Conservation (phyloP, 2,113 vertebrate genomes). For the Nothocercus julius region DNA sequence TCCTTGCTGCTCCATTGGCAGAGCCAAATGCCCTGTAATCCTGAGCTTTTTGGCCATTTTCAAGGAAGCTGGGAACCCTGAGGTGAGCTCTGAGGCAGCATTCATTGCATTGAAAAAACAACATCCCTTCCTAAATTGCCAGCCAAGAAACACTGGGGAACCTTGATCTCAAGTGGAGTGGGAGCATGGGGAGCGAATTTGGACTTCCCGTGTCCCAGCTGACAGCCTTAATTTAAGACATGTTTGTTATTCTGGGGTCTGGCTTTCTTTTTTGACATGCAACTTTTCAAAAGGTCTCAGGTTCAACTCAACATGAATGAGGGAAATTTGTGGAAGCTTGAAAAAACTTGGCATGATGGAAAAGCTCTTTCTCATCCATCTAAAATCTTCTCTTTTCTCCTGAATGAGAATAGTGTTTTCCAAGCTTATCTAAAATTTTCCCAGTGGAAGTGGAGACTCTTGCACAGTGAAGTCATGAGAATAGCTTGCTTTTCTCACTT, state of each 20-base stretch:
- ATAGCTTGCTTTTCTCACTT: conserved; percentile 29
- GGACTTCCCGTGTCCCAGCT: background rate
- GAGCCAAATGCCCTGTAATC: background rate
- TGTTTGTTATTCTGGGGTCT: conserved; percentile 20
- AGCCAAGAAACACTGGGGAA: background rate
- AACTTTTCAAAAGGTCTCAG: conserved; percentile 30
- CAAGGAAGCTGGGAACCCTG: background rate
- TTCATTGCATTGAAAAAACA: background rate
- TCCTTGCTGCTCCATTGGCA: background rate
- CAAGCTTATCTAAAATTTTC: conserved; percentile 46
- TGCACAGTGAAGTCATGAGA: conserved; percentile 6
- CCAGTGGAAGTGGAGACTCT: conserved; percentile 29
- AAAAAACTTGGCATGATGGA: conserved; percentile 15
- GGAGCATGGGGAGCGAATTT: background rate
- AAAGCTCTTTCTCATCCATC: conserved; percentile 23
- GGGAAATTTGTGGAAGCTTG: conserved; percentile 19
- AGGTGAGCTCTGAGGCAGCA: background rate
- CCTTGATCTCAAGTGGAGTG: background rate
- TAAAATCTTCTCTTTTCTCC: conserved; percentile 30
- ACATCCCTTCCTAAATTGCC: background rate
- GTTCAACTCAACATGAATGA: conserved; percentile 12
- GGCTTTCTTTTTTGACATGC: conserved; percentile 21
- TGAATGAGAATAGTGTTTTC: conserved; percentile 9
- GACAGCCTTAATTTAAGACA: conserved; percentile 35
- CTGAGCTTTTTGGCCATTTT: background rate